These are phyloP conservation scores for Oeneis ivallda DNA, from an alignment of 2,888 invertebrate species.

Conservation along the genomic window DNA sequence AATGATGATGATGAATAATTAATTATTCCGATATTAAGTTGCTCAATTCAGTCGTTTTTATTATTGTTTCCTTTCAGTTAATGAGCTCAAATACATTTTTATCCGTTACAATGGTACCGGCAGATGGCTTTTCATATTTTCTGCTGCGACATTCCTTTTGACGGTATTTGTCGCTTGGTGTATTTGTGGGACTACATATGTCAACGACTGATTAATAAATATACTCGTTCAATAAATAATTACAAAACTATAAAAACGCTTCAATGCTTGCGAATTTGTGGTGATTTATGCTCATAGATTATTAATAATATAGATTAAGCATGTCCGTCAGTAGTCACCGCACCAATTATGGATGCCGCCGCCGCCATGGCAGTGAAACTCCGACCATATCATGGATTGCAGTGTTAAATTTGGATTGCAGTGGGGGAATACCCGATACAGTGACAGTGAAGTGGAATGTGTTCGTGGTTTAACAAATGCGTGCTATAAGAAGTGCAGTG, in stretches of 20 bases:
- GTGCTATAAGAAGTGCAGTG: conserved; percentile 66
- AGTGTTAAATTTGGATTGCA: conserved; percentile 78
- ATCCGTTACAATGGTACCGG: conserved; percentile 30
- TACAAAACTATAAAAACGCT: conserved; percentile 41
- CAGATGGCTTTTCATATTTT: conserved; percentile 35
- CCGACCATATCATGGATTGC: conserved; percentile 70
- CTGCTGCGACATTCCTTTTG: conserved; percentile 44
- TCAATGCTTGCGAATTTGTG: conserved; percentile 49
- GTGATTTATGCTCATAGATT: conserved; percentile 43
- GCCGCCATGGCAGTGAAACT: conserved; percentile 61
- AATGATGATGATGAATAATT: no score
- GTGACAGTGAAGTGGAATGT: conserved; percentile 72
- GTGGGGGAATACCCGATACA: conserved; percentile 65
- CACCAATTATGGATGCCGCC: conserved; percentile 67
- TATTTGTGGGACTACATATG: conserved; percentile 37
- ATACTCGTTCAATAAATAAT: conserved; percentile 32
- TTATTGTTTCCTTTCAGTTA: not conserved
- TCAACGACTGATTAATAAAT: conserved; percentile 34
- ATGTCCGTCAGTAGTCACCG: conserved; percentile 54
- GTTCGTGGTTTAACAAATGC: conserved; percentile 57
- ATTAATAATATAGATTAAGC: conserved; percentile 46
- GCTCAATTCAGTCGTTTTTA: not conserved
- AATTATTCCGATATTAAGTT: not conserved
- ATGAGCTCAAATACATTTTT: not conserved
- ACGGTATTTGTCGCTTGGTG: conserved; percentile 46